Evolutionary conservation across 2,113 vertebrate species (phyloP), one percentile per base, ranked within the genome.

Genomic region (Miniopterus natalensis): DNA sequence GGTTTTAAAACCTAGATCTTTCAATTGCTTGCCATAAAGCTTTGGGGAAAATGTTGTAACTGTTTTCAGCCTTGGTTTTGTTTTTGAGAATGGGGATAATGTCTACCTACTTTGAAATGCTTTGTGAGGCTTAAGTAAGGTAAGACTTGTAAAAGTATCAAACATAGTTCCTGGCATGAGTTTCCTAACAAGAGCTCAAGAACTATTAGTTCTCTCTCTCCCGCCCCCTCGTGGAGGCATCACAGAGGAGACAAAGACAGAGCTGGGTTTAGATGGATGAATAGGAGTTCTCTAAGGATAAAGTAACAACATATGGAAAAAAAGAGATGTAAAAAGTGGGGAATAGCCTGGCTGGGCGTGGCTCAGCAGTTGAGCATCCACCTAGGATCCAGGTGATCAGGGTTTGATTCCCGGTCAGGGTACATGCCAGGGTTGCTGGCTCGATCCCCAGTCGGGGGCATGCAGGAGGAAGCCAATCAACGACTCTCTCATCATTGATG

Each of bases 281-380:
- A 61, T 11, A 94, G n/a, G 53, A 89, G 74, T 79, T 96, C 40
- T 85, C 63, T 91, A 89, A 89, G 51, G 93, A 87, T 59, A 89
- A 88, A 57, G 70, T 59, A 90, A 77, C 15, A 57, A n/a, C n/a
- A 57, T 29, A 53, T 11, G 36, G 57, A 94, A 61, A 79, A 92
- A 47, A 65, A 63, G 53, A 55, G 36, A n/a, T 20, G 1, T 74
- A 65, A 73, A 40, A 68, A 59, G 45, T n/a, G 51, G 49, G 75
- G 3, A 13, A 12, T 17, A 36, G 36, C 36, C 36, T 36, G 36
- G 36, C 36, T 36, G 36, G 36, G 36, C 36, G 36, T 36, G 36
- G 36, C 36, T 36, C 36, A 36, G 36, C 36, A 36, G 36, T 36
- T 36, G 36, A 36, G 36, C 36, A 36, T 36, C 36, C 2, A 36